Evolutionary conservation across 2,888 invertebrate species (phyloP), one percentile per base, ranked within the genome.

Genomic region (Norana najaformis): DNA sequence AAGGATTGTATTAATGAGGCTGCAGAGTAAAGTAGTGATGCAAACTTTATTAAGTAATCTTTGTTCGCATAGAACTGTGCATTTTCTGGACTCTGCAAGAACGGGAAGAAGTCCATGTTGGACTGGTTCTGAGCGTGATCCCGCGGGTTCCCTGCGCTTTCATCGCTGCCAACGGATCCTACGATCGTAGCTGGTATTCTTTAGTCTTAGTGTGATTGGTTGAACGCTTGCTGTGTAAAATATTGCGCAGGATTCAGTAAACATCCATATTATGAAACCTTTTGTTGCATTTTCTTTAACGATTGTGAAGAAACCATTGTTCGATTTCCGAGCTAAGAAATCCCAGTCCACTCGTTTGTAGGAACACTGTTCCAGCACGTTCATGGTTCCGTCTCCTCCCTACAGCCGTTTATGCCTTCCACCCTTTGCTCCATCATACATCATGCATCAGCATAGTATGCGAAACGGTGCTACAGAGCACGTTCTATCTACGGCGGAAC

Each of bases 241-340:
- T n/a, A 69, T n/a, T 69, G 23, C 1, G 47, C 23, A 3, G n/a
- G 6, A 69, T 69, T 69, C 69, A 30, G 69, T n/a, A 5, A n/a
- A 69, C n/a, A 69, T n/a, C n/a, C 16, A 30, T n/a, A n/a, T 30
- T 69, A 30, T 53, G n/a, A n/a, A 3, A n/a, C 69, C n/a, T 69
- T 47, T 4, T 47, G 47, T 18, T 11, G 47, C 47, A 11, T 47
- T n/a, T n/a, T n/a, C 69, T 6, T 69, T n/a, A n/a, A 69, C 69
- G n/a, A 69, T n/a, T 69, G n/a, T n/a, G n/a, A n/a, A 69, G 30
- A n/a, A 69, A n/a, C 69, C 69, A 69, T 69, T 69, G 69, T 69
- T 69, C 69, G 11, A 69, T 1, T 69, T 69, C n/a, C 11, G 30
- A 5, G 69, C 13, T 30, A 69, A 69, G 69, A 69, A n/a, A 30